A percentile compares a stretch with the other conserved stretches of the same genome.
Evolutionary conservation across 1,140 invertebrate species (phyloP).

Genomic region (Drosophila ananassae): DNA sequence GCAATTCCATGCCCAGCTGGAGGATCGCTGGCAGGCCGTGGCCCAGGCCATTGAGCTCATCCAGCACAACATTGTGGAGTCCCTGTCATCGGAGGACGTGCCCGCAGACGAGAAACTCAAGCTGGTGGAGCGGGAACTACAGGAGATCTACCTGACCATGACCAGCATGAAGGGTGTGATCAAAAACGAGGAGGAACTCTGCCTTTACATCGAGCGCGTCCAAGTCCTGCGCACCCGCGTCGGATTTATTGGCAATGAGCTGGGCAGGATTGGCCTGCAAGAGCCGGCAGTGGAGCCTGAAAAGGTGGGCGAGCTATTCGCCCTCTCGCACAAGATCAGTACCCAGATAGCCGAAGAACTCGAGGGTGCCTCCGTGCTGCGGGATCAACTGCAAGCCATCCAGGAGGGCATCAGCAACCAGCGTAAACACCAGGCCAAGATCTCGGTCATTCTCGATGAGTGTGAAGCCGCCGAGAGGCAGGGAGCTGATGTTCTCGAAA

Average conservation of each 20-base stretch:
- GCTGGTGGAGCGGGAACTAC: constrained; percentile 89
- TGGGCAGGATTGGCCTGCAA: constrained; percentile 89
- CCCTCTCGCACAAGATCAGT: constrained; percentile 88
- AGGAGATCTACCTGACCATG: constrained; percentile 88
- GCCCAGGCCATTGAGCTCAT: constrained; percentile 87
- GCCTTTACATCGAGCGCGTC: constrained; percentile 91
- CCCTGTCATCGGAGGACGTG: constrained; percentile 88
- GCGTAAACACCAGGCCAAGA: constrained; percentile 87
- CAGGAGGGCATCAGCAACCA: constrained; percentile 88
- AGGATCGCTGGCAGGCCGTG: constrained; percentile 90
- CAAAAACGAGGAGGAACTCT: constrained; percentile 92
- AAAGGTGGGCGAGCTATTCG: constrained; percentile 88
- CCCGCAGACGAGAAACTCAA: constrained; percentile 89
- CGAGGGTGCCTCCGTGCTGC: constrained; percentile 88
- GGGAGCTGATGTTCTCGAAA: constrained; percentile 89
- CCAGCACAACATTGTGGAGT: constrained; percentile 88
- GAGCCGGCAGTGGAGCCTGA: constrained; percentile 89
- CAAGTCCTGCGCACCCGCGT: constrained; percentile 90
- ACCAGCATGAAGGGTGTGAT: constrained; percentile 90
- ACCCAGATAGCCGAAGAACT: constrained; percentile 90
- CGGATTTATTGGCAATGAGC: constrained; percentile 90
- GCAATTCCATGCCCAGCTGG: constrained; percentile 90
- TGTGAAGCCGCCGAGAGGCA: constrained; percentile 89
- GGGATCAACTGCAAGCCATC: constrained; percentile 89
- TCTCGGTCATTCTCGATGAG: constrained; percentile 87